Percentiles rank a stretch among this genome's conserved stretches.
Conservation (phyloP, 2,797 vertebrate genomes). For the Sebastes kiyomatsui region DNA sequence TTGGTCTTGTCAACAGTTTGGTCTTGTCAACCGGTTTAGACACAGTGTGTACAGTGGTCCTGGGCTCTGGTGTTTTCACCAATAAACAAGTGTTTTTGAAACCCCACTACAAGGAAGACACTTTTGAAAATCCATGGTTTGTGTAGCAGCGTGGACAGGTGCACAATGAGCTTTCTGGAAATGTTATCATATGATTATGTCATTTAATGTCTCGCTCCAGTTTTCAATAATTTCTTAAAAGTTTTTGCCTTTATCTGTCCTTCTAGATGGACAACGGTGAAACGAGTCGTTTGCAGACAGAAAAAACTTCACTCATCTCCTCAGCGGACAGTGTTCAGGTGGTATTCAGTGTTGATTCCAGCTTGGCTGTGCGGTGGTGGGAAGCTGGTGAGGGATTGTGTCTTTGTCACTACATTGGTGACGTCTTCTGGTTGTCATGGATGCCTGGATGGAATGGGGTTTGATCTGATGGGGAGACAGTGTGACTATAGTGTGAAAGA, state of each 20-base stretch:
- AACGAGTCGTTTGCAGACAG: background rate
- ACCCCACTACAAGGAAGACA: background rate
- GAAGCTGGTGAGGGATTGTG: background rate
- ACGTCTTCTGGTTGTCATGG: background rate
- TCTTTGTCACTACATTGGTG: background rate
- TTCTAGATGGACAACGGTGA: background rate
- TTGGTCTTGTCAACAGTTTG: background rate
- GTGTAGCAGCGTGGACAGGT: background rate
- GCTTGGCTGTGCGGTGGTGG: no score
- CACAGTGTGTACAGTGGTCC: background rate
- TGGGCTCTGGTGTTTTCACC: background rate
- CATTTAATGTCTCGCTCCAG: background rate
- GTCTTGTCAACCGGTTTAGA: background rate
- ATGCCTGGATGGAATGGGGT: background rate
- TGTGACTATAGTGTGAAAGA: background rate
- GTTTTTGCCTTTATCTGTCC: background rate
- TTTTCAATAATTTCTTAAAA: background rate
- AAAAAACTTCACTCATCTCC: background rate
- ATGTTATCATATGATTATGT: background rate
- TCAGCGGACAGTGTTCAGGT: background rate
- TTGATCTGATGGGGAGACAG: background rate
- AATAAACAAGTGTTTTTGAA: background rate
- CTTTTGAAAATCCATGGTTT: background rate
- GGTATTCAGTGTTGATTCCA: no score
- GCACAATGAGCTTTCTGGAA: background rate